Evolutionary conservation across 2,113 vertebrate species (phyloP), one percentile per base, ranked within the genome.

Genomic region (Tachycineta bicolor): DNA sequence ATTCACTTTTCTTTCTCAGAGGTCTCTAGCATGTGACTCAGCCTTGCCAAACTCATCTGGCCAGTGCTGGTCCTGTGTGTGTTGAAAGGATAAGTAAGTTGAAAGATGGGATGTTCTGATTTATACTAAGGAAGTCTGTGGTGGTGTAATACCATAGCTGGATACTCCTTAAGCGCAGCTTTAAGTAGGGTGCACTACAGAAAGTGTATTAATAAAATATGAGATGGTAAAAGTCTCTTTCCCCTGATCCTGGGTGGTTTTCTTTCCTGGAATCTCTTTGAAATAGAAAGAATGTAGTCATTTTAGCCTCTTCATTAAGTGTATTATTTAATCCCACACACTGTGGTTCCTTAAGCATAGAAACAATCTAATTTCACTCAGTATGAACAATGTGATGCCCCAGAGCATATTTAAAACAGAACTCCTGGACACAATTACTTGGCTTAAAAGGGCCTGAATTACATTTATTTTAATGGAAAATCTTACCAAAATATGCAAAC

Each of bases 261-360:
- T 89, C 69, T 92, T 96, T 96, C 83, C 95, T 62, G 92, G 90
- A 94, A 96, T 92, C 49, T 44, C 62, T 94, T 75, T 96, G 94
- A 90, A 96, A 94, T 39, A 82, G 44, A 83, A 89, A 89, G 41
- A 93, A 90, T 84, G 39, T 16, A 82, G 76, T 71, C 28, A 79
- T 94, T 97, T 96, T 90, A 93, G 73, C 37, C 67, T 78, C 86
- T 94, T 96, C 76, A 82, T 95, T 93, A 93, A 87, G 37, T 65
- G 62, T 44, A 92, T 95, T 87, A 92, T 92, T 96, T 94, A 93
- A 96, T 96, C 80, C 86, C 69, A 8, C 65, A 76, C 69, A 47
- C 60, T 90, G 49, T 89, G 93, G 69, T 50, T 96, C 58, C 85
- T 78, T 92, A 84, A 87, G 80, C 90, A 65, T 34, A 94, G 77